Base-by-base conservation (phyloP, 2,113 vertebrate species). In the Phylloscopus trochiloides region DNA sequence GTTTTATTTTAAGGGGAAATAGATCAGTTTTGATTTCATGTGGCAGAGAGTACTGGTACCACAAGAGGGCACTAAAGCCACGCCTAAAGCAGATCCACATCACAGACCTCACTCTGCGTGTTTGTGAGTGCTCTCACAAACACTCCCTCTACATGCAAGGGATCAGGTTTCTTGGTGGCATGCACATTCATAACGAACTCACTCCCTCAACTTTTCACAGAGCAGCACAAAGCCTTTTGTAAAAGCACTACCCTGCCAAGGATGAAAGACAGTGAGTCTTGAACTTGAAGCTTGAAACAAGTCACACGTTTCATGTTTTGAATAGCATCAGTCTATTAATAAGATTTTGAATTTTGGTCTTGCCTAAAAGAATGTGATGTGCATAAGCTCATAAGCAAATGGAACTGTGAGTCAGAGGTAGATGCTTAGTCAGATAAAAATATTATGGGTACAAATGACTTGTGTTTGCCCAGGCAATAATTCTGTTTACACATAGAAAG, bases 11-110 rank as follows among this genome's bases (percentile, higher is more conserved):
- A 83, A 52, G 70, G 47, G 47, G 38, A 40, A 52, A 57, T 7
- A 73, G 61, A 58, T 3, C 21, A n/a, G 22, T 65, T 67, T 61
- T 47, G 25, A 61, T 7, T 94, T 72, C 31, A 54, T 8, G 36
- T 7, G 63, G 43, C 11, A 76, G 13, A 48, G 9, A 26, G 19
- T 5, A 14, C 6, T 45, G 16, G 62, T 43, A 79, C 96, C 97
- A 95, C 92, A 72, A 84, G 97, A 97, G 97, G 97, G 97, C 97
- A 95, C 88, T 86, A 95, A 76, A 86, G 6, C 31, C 88, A 91
- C 1, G 32, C 29, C 65, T 73, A 14, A 80, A 76, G 61, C 2
- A 0, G n/a, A 36, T 29, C 28, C 21, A 50, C 21, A 12, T 34
- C 3, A 6, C 32, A 36, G 42, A 86, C 80, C 40, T 10, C 83